Base-by-base conservation (phyloP, 2,113 vertebrate species). In the Heterochromis multidens region DNA sequence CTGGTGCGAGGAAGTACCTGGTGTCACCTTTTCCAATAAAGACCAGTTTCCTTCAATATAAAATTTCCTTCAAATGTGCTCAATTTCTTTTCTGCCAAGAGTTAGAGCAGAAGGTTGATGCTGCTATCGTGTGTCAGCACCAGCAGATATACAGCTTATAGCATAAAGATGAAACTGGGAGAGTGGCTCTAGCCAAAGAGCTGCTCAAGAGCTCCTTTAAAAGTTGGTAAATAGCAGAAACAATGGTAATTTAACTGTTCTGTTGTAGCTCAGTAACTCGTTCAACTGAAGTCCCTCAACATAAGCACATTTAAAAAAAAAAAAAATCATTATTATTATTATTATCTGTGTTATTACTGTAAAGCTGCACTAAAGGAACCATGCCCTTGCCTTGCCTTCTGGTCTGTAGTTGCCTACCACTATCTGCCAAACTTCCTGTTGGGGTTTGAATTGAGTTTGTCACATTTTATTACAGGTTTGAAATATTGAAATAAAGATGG, bases 401-500 rank as follows among this genome's bases (percentile, higher is more conserved):
- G 87, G 80, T 91, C 82, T 94, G 91, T 94, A 92, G 88, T 93
- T 86, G 90, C 94, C 88, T 88, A 81, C 11, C 61, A 57, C 89
- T 92, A 89, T 94, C 89, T 92, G 86, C 86, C 90, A 91, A 92
- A 89, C 82, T 87, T 89, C 56, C 76, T 87, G 83, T 86, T 84
- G 87, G 82, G 79, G 79, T 87, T 91, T 87, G 62, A 92, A 88
- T 85, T 65, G 82, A 92, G 86, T 93, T 88, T 89, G 89, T 92
- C 90, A 90, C 88, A 84, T 79, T 95, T 94, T 93, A 82, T 89
- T 92, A 92, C 90, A 79, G 70, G 60, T 92, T 94, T 86, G 79
- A 91, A 90, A 86, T 84, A 83, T 77, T 90, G 60, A 95, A 95
- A 95, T 96, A 94, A 95, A 95, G 90, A 93, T 91, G 90, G 87